Evolutionary conservation across 92 coral and sea anemone genomes (phyloP).

Genomic region (Bergia puertoricense): DNA sequence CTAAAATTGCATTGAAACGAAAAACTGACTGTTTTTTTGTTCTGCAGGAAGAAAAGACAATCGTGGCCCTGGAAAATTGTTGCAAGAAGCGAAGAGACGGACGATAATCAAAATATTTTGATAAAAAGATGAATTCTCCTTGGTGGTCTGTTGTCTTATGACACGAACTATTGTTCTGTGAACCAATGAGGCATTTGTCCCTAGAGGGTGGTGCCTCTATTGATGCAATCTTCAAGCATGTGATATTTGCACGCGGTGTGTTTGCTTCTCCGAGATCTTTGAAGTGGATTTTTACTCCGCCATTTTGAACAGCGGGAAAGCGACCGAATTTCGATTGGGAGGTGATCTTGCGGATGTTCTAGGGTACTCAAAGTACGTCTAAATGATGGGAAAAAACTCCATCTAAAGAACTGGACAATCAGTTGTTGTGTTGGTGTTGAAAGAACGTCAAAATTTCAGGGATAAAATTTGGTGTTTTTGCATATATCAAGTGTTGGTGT

Average conservation of each 20-base stretch:
- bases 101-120: slow-evolving; percentile 35
- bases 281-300: slow-evolving; percentile 91
- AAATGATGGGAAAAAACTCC: slow-evolving; percentile 63
- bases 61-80: not conserved
- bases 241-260: slow-evolving; percentile 92
- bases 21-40: not conserved
- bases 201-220: slow-evolving; percentile 85
- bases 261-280: slow-evolving; percentile 84
- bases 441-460: slow-evolving; percentile 56
- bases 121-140: slow-evolving; percentile 74
- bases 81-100: not conserved
- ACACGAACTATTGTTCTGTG: slow-evolving; percentile 64
- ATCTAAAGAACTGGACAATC: slow-evolving; percentile 50
- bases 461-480: slow-evolving; percentile 81
- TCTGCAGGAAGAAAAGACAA: not conserved
- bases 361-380: slow-evolving; percentile 55
- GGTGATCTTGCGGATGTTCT: slow-evolving; percentile 53
- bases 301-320: slow-evolving; percentile 87
- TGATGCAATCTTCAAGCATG: slow-evolving; percentile 82
- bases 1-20: not conserved
- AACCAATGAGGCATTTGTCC: slow-evolving; percentile 78
- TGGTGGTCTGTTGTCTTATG: slow-evolving; percentile 61
- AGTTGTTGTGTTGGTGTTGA: slow-evolving; percentile 37
- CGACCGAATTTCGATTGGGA: slow-evolving; percentile 66
- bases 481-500: slow-evolving; percentile 97